phyloP scores from a whole-genome alignment of 2,888 invertebrate species.

The Brachyptera putata region DNA sequence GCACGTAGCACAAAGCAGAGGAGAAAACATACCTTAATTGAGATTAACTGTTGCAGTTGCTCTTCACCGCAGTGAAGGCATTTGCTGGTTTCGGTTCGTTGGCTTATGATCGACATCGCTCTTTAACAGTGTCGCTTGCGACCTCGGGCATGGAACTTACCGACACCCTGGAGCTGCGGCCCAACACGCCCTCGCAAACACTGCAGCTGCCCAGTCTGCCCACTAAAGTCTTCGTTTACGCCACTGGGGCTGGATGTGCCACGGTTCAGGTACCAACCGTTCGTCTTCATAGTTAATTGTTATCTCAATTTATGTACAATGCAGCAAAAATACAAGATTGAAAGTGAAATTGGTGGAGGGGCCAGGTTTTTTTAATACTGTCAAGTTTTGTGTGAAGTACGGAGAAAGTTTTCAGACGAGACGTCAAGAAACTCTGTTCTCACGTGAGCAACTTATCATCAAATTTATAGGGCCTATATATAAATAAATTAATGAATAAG shows the following conservation, averaged over 20 bases:
- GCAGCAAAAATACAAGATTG: too few relatives aligned
- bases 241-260: constrained; percentile 64
- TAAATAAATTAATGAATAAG: too few relatives aligned
- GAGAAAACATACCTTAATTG: not conserved
- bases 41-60: constrained; percentile 41
- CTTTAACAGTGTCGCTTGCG: constrained; percentile 61
- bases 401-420: too few relatives aligned
- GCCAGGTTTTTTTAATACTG: too few relatives aligned
- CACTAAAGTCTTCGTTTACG: constrained; percentile 66
- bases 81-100: constrained; percentile 57
- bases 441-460: too few relatives aligned
- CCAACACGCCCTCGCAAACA: constrained; percentile 49
- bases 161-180: constrained; percentile 58
- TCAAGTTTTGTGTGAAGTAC: too few relatives aligned
- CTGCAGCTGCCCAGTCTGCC: constrained; percentile 60
- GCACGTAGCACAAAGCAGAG: too few relatives aligned
- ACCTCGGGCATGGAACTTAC: constrained; percentile 69
- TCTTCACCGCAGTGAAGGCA: constrained; percentile 57
- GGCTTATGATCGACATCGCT: constrained; percentile 57
- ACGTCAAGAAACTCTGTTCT: too few relatives aligned
- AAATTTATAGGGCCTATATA: too few relatives aligned
- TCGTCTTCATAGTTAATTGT: not conserved
- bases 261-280: constrained; percentile 56
- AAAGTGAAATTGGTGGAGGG: too few relatives aligned
- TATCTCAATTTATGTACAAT: too few relatives aligned